Evolutionary conservation across 2,888 invertebrate genomes (phyloP), one percentile per base, ranked within the genome.

Genomic region (Dolichomitus sp.): DNA sequence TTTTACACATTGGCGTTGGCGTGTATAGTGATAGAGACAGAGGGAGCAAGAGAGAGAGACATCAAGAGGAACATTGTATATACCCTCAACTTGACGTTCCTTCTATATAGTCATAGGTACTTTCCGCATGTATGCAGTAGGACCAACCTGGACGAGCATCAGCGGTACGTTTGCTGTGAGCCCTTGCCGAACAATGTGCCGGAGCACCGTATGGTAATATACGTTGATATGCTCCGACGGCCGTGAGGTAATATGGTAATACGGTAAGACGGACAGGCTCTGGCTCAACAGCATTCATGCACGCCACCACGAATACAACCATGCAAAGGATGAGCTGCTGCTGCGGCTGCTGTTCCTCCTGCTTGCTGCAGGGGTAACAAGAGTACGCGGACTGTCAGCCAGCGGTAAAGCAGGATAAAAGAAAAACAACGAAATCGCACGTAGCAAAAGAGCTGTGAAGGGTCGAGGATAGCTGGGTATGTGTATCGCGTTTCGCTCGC

Each of bases 181-280:
- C 69, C 63, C 73, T 76, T 54, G 42, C 77, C 52, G 80, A 80
- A 80, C 83, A 83, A 80, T 83, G 79, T 66, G 72, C 72, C 66
- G 59, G 52, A 61, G 66, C 75, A 70, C 70, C 73, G 68, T 80
- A 80, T 83, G 83, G 68, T 83, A 83, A 83, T 85, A 63, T 78
- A 73, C 61, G 80, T 81, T 80, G 83, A 80, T 83, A 77, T 80
- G 81, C 77, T 85, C 77, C 66, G 85, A 84, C 77, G 82, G 80
- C 77, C 74, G 82, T 81, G 78, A 72, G 83, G 86, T 83, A 84
- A 87, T 83, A 87, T 86, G 87, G 84, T 87, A 87, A 87, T 87
- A 79, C 84, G 57, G 79, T 76, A 80, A 80, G 83, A 83, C 80
- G 74, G 80, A 83, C 80, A 76, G 72, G 72, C 80, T 59, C 70